Conservation (phyloP, 1,140 invertebrate species). For the Probaryconus sp. region DNA sequence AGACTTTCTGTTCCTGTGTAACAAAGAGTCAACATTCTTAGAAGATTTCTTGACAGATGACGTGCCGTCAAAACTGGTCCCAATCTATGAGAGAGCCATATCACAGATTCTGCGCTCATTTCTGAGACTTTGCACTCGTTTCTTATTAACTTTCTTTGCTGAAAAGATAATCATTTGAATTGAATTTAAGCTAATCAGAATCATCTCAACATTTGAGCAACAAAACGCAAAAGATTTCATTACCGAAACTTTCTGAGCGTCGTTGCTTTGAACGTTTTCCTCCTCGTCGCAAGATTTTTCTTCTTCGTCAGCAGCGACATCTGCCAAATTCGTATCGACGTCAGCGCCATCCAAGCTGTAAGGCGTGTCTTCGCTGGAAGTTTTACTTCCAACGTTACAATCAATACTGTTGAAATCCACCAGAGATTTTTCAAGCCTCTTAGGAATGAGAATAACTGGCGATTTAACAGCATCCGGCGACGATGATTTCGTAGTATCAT, state of each 20-base stretch:
- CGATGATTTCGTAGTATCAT: slow-evolving; percentile 65
- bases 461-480: slow-evolving; percentile 74
- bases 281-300: slow-evolving; percentile 38
- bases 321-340: slow-evolving; percentile 6
- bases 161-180: too few species aligned
- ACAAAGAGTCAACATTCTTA: slow-evolving; percentile 95
- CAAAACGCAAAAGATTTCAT: too few species aligned
- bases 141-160: slow-evolving; percentile 48
- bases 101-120: slow-evolving; percentile 92
- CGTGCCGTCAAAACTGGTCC: slow-evolving; percentile 95
- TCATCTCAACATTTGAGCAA: too few species aligned
- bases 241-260: too few species aligned
- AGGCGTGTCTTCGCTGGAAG: slow-evolving; percentile 71
- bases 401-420: slow-evolving; percentile 81
- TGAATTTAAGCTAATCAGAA: too few species aligned
- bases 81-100: slow-evolving; percentile 95
- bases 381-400: slow-evolving; percentile 81
- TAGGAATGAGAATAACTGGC: slow-evolving; percentile 81
- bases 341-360: slow-evolving; percentile 35
- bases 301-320: slow-evolving; percentile 25
- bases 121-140: slow-evolving; percentile 87
- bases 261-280: slow-evolving; percentile 7
- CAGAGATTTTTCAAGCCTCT: slow-evolving; percentile 73
- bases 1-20: slow-evolving; percentile 93
- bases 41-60: slow-evolving; percentile 92